Evolutionary conservation across 2,888 invertebrate species (phyloP), one percentile per base, ranked within the genome.

Genomic region (Agonopterix subpropinquella): DNA sequence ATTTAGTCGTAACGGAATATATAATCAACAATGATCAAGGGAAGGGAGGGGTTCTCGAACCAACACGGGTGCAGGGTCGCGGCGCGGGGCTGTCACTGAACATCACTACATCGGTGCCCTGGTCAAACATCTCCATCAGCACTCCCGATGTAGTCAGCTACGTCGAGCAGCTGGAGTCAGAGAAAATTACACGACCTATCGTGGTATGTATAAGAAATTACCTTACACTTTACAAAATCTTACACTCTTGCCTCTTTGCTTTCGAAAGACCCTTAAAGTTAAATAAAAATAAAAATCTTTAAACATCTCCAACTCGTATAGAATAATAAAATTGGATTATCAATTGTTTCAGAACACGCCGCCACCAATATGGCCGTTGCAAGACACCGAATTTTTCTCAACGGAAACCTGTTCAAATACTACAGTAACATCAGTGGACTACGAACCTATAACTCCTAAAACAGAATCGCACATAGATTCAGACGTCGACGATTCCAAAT

Each of bases 131-230:
- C 52, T 56, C 67, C 59, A 79, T 89, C 65, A 87, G 78, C 67
- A 89, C 89, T 18, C 89, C 89, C 5, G 89, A 88, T 49, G 80
- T 89, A 49, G 76, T 89, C 47, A 80, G 67, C 55, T 80, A 69
- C 53, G 83, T 89, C 47, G 88, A 88, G 59, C 83, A 87, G 56
- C 59, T 89, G 58, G 89, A 89, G 64, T 80, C 73, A 58, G 84
- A 86, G 56, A 80, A 80, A 64, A 66, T 64, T 55, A 58, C 74
- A 42, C 65, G 67, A 13, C 52, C 64, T 41, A 54, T 57, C 51
- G 56, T 65, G 66, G 88, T 86, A 64, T 74, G 77, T 39, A 39
- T 39, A 11, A 4, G n/a, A n/a, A n/a, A 10, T n/a, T n/a, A n/a
- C n/a, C n/a, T n/a, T n/a, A 11, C 1, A 37, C n/a, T 39, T 39